Evolutionary conservation across 2,113 vertebrate genomes (phyloP).

Genomic region (Petroica traversi): DNA sequence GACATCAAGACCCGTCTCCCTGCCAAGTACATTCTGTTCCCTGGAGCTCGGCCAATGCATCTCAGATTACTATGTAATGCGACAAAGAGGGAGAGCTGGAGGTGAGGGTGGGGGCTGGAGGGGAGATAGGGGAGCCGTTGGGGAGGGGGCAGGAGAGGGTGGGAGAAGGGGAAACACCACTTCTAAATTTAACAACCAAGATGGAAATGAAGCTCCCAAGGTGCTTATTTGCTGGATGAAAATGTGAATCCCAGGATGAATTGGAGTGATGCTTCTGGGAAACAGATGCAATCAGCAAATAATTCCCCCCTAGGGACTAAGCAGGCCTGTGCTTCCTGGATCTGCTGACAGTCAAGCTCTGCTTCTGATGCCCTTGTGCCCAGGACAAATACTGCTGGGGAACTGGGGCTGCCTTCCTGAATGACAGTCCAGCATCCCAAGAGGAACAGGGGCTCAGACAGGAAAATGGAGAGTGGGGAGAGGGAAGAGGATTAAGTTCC

Average conservation of each 20-base stretch:
- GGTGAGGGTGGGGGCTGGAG: constrained; percentile 66
- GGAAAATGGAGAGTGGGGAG: not conserved
- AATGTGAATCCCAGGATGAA: constrained; percentile 41
- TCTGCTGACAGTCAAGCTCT: constrained; percentile 19
- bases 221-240: constrained; percentile 48
- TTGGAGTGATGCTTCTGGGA: constrained; percentile 57
- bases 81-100: constrained; percentile 80
- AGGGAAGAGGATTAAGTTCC: not conserved
- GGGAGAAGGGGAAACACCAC: constrained; percentile 50
- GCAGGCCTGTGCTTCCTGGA: constrained; percentile 28
- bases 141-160: constrained; percentile 21
- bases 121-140: constrained; percentile 30
- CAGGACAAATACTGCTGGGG: not conserved
- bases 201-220: constrained; percentile 44
- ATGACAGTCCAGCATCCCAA: not conserved
- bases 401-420: not conserved
- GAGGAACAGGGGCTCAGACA: not conserved
- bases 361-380: constrained; percentile 16
- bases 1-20: constrained; percentile 79
- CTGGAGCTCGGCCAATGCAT: constrained; percentile 81
- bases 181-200: constrained; percentile 66
- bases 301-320: constrained; percentile 22
- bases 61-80: constrained; percentile 84
- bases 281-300: constrained; percentile 57
- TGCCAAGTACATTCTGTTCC: constrained; percentile 88